phyloP scores from a whole-genome alignment of 2,797 vertebrate genomes.

The Lagorchestes hirsutus region DNA sequence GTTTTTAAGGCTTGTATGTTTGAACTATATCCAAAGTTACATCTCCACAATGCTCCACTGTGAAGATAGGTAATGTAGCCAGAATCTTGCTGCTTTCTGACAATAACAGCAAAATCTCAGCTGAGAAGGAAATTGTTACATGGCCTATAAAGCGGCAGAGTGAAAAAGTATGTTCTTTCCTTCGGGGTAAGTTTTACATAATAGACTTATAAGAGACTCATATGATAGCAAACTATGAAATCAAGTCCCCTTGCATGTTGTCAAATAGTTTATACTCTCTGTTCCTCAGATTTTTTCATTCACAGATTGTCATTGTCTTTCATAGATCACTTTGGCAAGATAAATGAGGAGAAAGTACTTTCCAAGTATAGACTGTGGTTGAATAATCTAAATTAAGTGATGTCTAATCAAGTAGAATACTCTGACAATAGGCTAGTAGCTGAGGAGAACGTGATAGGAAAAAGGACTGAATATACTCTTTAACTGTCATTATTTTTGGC shows the following conservation, averaged over 20 bases:
- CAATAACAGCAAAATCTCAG: not conserved
- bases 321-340: not conserved
- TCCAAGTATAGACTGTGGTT: not conserved
- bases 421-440: not conserved
- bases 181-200: not conserved
- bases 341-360: not conserved
- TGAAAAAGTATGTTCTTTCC: not conserved
- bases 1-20: not conserved
- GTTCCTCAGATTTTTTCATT: not conserved
- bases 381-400: not conserved
- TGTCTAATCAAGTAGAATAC: not conserved
- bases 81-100: not conserved
- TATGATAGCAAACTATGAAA: not conserved
- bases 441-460: not conserved
- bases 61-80: not conserved
- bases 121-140: not conserved
- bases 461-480: not conserved
- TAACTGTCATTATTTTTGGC: not conserved
- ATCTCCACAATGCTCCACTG: not conserved
- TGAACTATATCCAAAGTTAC: not conserved
- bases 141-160: not conserved
- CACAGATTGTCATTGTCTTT: not conserved
- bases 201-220: not conserved
- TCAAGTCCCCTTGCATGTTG: not conserved
- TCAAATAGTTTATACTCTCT: not conserved